phyloP scores from a whole-genome alignment of 2,797 vertebrate genomes.

The Capromys pilorides region DNA sequence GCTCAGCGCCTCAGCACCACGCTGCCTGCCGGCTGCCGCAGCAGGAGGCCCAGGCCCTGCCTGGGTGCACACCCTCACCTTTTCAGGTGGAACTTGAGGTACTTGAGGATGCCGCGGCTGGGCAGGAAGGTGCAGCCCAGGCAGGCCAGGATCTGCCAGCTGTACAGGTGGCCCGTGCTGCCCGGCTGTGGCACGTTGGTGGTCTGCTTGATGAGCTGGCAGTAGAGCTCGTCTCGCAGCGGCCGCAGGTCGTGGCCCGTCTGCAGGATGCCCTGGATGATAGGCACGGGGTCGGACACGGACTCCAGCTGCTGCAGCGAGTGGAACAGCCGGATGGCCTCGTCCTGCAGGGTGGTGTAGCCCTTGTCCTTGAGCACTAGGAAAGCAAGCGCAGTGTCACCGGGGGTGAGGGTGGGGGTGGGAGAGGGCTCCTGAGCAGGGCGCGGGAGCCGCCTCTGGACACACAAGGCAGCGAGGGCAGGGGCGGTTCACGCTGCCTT shows the following conservation, averaged over 20 bases:
- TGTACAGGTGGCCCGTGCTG: conserved; percentile 89
- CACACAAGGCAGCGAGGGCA: too few species aligned
- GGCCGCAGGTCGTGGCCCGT: conserved; percentile 94
- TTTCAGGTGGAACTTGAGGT: conserved; percentile 97
- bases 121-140: conserved; percentile 95
- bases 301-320: conserved; percentile 96
- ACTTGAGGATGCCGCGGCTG: conserved; percentile 92
- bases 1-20: accelerated
- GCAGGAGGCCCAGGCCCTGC: background rate
- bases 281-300: conserved; percentile 90
- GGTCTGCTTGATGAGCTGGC: conserved; percentile 98
- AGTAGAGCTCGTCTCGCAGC: conserved; percentile 96
- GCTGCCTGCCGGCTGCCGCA: accelerated
- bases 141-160: conserved; percentile 95
- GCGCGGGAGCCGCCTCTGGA: background rate
- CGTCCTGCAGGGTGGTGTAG: conserved; percentile 95
- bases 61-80: conserved; percentile 84
- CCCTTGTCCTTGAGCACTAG: conserved; percentile 91
- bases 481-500: background rate
- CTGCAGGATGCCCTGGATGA: conserved; percentile 95
- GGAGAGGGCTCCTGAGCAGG: background rate
- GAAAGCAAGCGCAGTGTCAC: background rate
- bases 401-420: too few species aligned
- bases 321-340: conserved; percentile 96
- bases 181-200: conserved; percentile 90